Evolutionary conservation across 64 coral and sea anemone genomes (phyloP).

Genomic region (Acropora tenuis): DNA sequence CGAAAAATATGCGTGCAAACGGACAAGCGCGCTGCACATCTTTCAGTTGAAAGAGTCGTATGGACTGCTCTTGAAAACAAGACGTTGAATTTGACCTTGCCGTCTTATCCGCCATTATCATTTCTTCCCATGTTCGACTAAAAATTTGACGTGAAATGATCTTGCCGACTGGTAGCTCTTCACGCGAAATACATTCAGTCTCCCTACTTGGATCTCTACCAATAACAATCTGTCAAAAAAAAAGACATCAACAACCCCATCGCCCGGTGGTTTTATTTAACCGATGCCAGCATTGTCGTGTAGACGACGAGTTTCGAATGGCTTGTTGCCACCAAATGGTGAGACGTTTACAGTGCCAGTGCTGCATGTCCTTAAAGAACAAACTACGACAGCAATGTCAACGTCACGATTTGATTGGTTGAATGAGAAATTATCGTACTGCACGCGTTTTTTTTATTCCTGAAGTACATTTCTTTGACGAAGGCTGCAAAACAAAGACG

Average conservation of each 20-base stretch:
- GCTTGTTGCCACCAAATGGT: too few species aligned
- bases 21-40: conserved; percentile 45
- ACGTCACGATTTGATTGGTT: too few species aligned
- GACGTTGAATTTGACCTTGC: conserved; percentile 18
- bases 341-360: too few species aligned
- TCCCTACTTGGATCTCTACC: background rate
- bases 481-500: too few species aligned
- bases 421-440: background rate
- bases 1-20: conserved; percentile 59
- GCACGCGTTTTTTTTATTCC: too few species aligned
- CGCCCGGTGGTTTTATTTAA: too few species aligned
- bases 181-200: conserved; percentile 57
- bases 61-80: conserved; percentile 39
- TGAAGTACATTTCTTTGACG: too few species aligned
- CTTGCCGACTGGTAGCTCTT: conserved; percentile 33
- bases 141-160: conserved; percentile 61
- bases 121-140: conserved; percentile 6
- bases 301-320: too few species aligned
- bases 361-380: too few species aligned
- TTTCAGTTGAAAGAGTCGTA: background rate
- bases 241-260: background rate
- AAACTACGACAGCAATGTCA: too few species aligned
- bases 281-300: too few species aligned
- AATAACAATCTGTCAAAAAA: background rate
- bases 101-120: background rate